Percentiles rank a stretch among this genome's conserved stretches.
Evolutionary conservation across 2,113 vertebrate species (phyloP).

Genomic region (Cinclus mexicanus): DNA sequence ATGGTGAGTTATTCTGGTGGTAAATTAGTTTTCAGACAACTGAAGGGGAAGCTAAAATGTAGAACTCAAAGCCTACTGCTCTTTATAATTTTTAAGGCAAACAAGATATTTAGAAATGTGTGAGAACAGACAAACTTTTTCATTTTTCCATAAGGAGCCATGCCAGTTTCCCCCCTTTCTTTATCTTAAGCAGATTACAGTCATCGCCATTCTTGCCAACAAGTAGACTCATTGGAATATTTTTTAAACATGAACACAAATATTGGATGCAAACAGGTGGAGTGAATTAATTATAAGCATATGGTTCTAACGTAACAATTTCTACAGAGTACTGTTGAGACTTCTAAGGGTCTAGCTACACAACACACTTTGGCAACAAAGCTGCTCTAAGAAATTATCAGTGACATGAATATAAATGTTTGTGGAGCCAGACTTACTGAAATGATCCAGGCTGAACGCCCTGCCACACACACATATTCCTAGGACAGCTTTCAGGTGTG

Average conservation of each 20-base stretch:
- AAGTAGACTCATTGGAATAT: constrained; percentile 19
- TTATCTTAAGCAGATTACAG: neutral
- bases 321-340: neutral
- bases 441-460: neutral
- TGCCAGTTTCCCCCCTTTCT: neutral
- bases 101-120: neutral
- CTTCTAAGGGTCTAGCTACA: neutral
- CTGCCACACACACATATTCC: neutral
- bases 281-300: constrained; percentile 46
- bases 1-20: neutral
- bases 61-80: neutral
- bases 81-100: neutral
- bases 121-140: neutral
- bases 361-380: neutral
- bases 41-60: neutral
- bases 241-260: constrained; percentile 45
- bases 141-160: neutral
- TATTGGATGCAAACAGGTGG: constrained; percentile 35
- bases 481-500: neutral
- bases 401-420: neutral
- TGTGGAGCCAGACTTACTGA: neutral
- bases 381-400: neutral
- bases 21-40: constrained; percentile 9
- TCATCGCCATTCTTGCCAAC: constrained; percentile 1
- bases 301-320: neutral